Evolutionary conservation across 1,140 invertebrate genomes (phyloP).

Genomic region (Drosophila persimilis): DNA sequence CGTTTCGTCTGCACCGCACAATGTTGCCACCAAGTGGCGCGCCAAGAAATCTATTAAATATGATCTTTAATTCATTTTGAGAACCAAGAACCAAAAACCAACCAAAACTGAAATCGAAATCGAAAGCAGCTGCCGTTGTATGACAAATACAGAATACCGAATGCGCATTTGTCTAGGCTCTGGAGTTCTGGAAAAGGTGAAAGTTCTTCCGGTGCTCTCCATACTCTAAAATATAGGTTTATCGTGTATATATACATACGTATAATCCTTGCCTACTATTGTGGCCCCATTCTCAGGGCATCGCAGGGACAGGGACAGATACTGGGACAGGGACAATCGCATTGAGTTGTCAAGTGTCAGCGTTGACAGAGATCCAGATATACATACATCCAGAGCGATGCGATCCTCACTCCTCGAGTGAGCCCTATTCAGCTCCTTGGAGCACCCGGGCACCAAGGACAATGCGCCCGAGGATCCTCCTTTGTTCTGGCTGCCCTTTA

Average conservation of each 20-base stretch:
- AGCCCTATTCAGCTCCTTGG: constrained; percentile 22
- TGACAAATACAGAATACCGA: constrained; percentile 31
- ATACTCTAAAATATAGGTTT: not conserved
- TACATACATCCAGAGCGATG: not conserved
- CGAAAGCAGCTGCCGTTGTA: constrained; percentile 48
- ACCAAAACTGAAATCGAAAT: not conserved
- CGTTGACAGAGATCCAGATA: constrained; percentile 62
- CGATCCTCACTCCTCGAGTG: not conserved
- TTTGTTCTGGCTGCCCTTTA: constrained; percentile 70
- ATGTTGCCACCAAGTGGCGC: constrained; percentile 58
- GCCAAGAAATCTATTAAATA: constrained; percentile 71
- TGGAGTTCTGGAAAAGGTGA: constrained; percentile 52
- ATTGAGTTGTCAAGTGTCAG: constrained; percentile 81
- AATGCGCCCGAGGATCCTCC: constrained; percentile 11
- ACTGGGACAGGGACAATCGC: constrained; percentile 42
- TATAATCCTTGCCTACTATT: constrained; percentile 72
- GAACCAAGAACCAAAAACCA: not conserved
- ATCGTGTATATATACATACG: not conserved
- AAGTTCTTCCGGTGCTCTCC: constrained; percentile 73
- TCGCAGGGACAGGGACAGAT: constrained; percentile 13
- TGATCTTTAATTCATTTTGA: constrained; percentile 23
- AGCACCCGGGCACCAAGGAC: constrained; percentile 36
- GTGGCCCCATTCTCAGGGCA: constrained; percentile 2
- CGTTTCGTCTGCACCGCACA: constrained; percentile 34
- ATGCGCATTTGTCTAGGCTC: constrained; percentile 53